Base-by-base conservation (phyloP, 2,113 vertebrate species). In the Amazona guildingii region DNA sequence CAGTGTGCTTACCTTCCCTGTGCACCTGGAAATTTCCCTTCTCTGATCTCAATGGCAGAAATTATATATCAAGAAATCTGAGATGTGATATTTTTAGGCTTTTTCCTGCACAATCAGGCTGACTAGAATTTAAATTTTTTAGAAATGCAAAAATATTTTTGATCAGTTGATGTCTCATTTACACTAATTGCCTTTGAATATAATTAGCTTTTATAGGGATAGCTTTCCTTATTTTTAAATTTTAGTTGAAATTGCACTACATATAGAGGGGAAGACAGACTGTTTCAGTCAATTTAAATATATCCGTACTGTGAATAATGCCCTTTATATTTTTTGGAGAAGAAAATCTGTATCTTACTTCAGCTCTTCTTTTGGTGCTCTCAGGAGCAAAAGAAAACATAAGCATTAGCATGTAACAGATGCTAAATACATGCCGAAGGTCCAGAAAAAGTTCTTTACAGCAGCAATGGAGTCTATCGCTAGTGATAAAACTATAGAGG, bases 141-240 rank as follows among this genome's bases (percentile, higher is more conserved):
- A 95, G 68, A 95, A 80, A 75, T 83, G 44, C 54, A 83, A 86
- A 94, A 86, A 87, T 86, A 51, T 68, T 95, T 94, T 93, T 84
- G 68, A 88, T 93, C 46, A 75, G 62, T 86, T 90, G 68, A 75
- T 21, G 13, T 62, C 86, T 95, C 4, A 0, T 77, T 93, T 92
- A 86, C 51, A 91, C 51, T 91, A 86, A 91, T 21, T 21, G 8
- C 67, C 68, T 94, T 77, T 78, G 72, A 92, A 74, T 66, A 81
- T 77, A 82, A 87, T 84, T 81, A 87, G 66, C 54, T 93, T 93
- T 89, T 81, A 41, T 20, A 77, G 25, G 9, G 24, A 80, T 84
- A 95, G 80, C 35, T 68, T 87, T 66, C 15, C 49, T 82, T n/a
- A 74, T 52, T 96, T 90, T 95, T n/a, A 84, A 93, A 66, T 44